Percentiles rank a stretch among this genome's conserved stretches.
Evolutionary conservation across 1,140 invertebrate species (phyloP).

Genomic region (Epicauta chinensis): DNA sequence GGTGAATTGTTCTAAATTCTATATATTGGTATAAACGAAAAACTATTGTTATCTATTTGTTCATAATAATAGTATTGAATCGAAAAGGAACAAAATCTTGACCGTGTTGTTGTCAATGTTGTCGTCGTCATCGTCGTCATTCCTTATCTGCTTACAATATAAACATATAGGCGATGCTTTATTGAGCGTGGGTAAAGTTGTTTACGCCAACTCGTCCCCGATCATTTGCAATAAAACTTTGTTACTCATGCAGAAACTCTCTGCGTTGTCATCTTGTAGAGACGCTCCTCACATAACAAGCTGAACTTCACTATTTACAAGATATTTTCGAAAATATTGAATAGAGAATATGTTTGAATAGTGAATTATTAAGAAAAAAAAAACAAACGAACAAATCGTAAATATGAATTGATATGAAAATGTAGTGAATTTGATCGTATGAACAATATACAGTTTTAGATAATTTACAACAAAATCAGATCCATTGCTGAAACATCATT

Average conservation of each 20-base stretch:
- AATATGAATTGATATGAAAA: too few relatives aligned
- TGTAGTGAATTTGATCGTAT: too few relatives aligned
- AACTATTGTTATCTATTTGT: background rate
- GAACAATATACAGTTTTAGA: too few relatives aligned
- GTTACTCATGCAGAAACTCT: conserved; percentile 23
- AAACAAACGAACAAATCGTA: too few relatives aligned
- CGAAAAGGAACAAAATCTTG: background rate
- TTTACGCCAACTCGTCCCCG: conserved; percentile 19
- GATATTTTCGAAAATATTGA: too few relatives aligned
- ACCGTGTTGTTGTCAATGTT: background rate
- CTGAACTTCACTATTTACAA: conserved; percentile 7
- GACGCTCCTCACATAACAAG: conserved; percentile 21
- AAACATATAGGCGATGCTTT: conserved; percentile 16
- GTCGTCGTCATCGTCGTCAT: background rate
- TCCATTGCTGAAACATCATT: too few relatives aligned
- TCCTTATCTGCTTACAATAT: conserved; percentile 18
- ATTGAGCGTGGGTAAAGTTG: conserved; percentile 22
- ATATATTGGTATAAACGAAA: background rate
- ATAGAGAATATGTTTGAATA: too few relatives aligned
- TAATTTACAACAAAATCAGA: too few relatives aligned
- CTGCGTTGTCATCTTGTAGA: background rate
- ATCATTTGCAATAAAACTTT: conserved; percentile 26
- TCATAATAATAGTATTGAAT: background rate
- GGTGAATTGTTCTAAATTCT: background rate
- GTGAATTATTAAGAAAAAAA: too few relatives aligned